Conservation (phyloP, 2,113 vertebrate genomes). For the Colistium nudipinnis region DNA sequence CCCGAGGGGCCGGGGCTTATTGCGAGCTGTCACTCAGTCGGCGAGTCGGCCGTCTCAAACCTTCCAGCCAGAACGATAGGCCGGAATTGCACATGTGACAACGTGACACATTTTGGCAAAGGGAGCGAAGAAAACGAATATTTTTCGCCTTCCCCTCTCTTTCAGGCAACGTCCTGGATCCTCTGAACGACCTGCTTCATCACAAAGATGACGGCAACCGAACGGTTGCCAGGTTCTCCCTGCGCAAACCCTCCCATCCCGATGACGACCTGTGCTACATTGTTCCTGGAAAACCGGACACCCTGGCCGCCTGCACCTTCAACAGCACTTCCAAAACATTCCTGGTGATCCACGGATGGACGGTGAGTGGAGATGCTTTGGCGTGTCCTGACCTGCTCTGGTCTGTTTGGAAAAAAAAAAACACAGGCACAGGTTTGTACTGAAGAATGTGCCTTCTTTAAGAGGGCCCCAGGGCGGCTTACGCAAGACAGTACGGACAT, state of each 20-base stretch:
- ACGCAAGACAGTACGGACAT: too few relatives aligned
- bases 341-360: constrained; percentile 84
- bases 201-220: constrained; percentile 37
- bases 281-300: constrained; percentile 65
- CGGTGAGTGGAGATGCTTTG: constrained; percentile 66
- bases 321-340: constrained; percentile 82
- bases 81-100: constrained; percentile 17
- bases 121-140: too few relatives aligned
- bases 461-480: too few relatives aligned
- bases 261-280: constrained; percentile 81
- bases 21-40: constrained; percentile 39
- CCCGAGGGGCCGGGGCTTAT: constrained; percentile 27
- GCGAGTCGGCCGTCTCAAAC: constrained; percentile 23
- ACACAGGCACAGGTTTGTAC: too few relatives aligned
- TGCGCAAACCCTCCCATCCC: constrained; percentile 76
- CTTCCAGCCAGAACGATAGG: constrained; percentile 5
- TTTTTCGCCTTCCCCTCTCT: not conserved
- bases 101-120: too few relatives aligned
- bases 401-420: not conserved
- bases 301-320: constrained; percentile 77
- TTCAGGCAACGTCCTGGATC: constrained; percentile 75
- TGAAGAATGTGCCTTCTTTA: too few relatives aligned
- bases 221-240: constrained; percentile 74
- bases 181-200: constrained; percentile 60
- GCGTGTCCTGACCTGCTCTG: constrained; percentile 42